Evolutionary conservation across 1,140 invertebrate species (phyloP), one percentile per base, ranked within the genome.

Genomic region (Mycetomoellerius zeteki): DNA sequence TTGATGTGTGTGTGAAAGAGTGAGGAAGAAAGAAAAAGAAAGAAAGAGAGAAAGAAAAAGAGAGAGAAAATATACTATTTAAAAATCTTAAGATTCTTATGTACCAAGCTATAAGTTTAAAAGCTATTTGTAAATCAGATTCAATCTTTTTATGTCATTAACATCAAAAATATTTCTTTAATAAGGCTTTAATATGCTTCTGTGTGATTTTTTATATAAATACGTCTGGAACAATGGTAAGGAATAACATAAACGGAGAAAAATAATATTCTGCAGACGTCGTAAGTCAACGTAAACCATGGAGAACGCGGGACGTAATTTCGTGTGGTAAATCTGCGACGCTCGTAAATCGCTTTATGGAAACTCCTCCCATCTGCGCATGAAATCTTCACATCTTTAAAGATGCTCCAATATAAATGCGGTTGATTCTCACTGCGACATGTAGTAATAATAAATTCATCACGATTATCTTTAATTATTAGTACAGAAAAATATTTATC

Each of bases 331-430:
- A 91, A 91, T 91, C 89, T 91, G 89, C 89, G 86, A 86, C 82
- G 89, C 69, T 91, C 89, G 89, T 90, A 90, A 90, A 90, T 90
- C 86, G 89, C 86, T 86, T 90, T 90, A 90, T 90, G 89, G 88
- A 78, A 77, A 56, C 19, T 64, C 82, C 56, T 24, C 54, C 56
- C 65, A 64, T 60, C 54, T 52, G 69, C 54, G 27, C 80, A 27
- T 27, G 69, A 84, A 72, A 75, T 84, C 54, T 60, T 14, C 80
- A 60, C 80, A 33, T 84, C 54, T 37, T 75, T 84, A 73, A 84
- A 82, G 80, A 75, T 54, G 69, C 14, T 50, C 4, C 56, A n/a
- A 75, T 84, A 84, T 75, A 84, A 84, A 84, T 84, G 69, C 37
- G n/a, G 65, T 47, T 21, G 24, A 82, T 72, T 47, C 12, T 4